Conservation (phyloP, 2,797 vertebrate species). For the Podargus strigoides region DNA sequence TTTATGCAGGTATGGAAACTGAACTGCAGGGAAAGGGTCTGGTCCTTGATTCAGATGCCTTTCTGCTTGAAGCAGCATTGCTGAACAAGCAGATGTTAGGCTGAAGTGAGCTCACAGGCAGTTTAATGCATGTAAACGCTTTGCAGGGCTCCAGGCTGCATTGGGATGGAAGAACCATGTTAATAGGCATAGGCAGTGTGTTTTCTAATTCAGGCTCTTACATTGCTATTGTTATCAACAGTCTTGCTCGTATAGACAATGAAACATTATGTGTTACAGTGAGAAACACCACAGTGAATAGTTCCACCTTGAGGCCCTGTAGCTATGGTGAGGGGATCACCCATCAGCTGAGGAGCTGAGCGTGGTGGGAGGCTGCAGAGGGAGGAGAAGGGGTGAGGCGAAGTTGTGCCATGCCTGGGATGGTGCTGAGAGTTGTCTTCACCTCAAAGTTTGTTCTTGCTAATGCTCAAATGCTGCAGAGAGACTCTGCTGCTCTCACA, state of each 20-base stretch:
- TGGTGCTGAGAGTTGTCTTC: background rate
- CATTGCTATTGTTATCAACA: background rate
- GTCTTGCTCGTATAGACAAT: background rate
- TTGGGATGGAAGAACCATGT: background rate
- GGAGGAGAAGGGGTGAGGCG: background rate
- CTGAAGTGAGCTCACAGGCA: background rate
- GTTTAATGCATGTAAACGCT: background rate
- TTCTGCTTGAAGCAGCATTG: background rate
- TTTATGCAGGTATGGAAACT: conserved; percentile 93
- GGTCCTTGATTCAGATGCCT: background rate
- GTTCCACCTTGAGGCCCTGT: background rate
- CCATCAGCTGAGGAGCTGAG: background rate
- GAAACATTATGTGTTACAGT: background rate
- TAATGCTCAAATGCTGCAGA: background rate
- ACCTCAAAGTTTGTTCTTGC: background rate
- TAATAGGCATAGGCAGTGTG: background rate
- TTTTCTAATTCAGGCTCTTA: background rate
- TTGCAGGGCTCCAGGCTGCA: background rate
- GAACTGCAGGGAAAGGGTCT: background rate
- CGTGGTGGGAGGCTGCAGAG: background rate
- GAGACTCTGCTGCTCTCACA: background rate
- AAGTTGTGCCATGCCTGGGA: background rate
- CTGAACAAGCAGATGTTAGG: background rate
- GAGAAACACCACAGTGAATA: background rate
- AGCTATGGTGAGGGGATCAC: background rate